phyloP scores from a whole-genome alignment of 2,888 invertebrate species.

The Melipona bicolor region DNA sequence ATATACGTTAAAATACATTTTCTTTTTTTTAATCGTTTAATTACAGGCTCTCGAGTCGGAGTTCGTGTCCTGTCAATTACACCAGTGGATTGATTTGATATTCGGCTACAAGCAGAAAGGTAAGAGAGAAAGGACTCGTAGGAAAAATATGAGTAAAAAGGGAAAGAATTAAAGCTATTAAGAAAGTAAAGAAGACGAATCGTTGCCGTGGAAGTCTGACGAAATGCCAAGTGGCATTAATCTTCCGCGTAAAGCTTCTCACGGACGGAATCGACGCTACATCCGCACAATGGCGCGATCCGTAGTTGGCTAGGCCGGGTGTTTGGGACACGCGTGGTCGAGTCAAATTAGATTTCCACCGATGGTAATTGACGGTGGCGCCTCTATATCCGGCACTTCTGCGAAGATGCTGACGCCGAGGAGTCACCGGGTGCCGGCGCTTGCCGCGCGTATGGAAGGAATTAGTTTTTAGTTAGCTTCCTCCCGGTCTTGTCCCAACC shows the following conservation, averaged over 20 bases:
- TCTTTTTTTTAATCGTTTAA: not conserved
- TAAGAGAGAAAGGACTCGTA: conserved; percentile 73
- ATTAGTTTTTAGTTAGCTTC: conserved; percentile 82
- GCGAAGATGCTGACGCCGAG: conserved; percentile 74
- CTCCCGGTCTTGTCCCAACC: conserved; percentile 76
- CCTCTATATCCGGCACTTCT: conserved; percentile 84
- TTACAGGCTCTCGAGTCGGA: conserved; percentile 97
- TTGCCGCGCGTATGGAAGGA: conserved; percentile 81
- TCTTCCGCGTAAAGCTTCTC: conserved; percentile 6
- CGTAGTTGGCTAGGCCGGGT: conserved; percentile 36
- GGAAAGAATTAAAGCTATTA: not conserved
- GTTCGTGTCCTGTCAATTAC: conserved; percentile 99
- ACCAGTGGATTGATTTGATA: conserved; percentile 99
- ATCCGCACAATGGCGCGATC: conserved; percentile 49
- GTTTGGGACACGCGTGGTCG: conserved; percentile 72
- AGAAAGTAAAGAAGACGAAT: not conserved
- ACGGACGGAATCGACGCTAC: conserved; percentile 44
- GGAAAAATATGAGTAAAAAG: not conserved
- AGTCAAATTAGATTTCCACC: conserved; percentile 79
- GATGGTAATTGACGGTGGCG: conserved; percentile 83
- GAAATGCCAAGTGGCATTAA: conserved; percentile 4
- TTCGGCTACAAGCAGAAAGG: conserved; percentile 99
- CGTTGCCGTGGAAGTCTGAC: not conserved
- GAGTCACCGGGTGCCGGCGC: conserved; percentile 49
- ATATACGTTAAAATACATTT: not conserved